Evolutionary conservation across 2,113 vertebrate species (phyloP).

Genomic region (Dromiciops gliroides): DNA sequence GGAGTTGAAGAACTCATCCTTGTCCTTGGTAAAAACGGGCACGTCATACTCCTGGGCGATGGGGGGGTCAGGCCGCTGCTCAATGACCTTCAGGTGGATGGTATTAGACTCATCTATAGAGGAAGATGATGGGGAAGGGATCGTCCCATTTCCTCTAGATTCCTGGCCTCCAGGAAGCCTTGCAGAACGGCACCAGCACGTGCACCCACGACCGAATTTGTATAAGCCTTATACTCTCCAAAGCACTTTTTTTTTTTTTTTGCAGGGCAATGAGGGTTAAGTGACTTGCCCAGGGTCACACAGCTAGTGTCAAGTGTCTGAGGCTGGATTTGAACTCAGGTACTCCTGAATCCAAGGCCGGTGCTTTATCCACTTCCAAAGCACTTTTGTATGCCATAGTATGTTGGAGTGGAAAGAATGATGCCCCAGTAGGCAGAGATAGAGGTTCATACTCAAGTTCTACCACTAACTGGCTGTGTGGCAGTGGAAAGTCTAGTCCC

Average conservation of each 20-base stretch:
- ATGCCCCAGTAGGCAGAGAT: background rate
- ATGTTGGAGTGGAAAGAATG: background rate
- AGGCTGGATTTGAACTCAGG: too few relatives aligned
- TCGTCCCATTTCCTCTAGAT: too few relatives aligned
- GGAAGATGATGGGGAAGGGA: background rate
- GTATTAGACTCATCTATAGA: slow-evolving; percentile 95
- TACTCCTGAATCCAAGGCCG: too few relatives aligned
- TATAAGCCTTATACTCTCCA: background rate
- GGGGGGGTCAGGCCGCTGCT: slow-evolving; percentile 91
- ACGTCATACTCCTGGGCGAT: slow-evolving; percentile 97
- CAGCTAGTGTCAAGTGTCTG: too few relatives aligned
- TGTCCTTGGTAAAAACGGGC: slow-evolving; percentile 94
- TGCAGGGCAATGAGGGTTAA: too few relatives aligned
- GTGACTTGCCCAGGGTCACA: too few relatives aligned
- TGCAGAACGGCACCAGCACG: background rate
- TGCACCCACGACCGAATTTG: background rate
- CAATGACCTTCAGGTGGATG: slow-evolving; percentile 96
- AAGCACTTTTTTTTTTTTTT: too few relatives aligned
- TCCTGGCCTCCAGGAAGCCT: background rate
- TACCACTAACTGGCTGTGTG: background rate
- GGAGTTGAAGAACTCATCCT: slow-evolving; percentile 94
- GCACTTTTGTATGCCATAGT: background rate
- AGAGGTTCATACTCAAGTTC: background rate
- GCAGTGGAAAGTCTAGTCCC: background rate
- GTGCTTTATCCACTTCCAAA: too few relatives aligned